Conservation (phyloP, 2,113 vertebrate genomes). For the Colossoma macropomum region DNA sequence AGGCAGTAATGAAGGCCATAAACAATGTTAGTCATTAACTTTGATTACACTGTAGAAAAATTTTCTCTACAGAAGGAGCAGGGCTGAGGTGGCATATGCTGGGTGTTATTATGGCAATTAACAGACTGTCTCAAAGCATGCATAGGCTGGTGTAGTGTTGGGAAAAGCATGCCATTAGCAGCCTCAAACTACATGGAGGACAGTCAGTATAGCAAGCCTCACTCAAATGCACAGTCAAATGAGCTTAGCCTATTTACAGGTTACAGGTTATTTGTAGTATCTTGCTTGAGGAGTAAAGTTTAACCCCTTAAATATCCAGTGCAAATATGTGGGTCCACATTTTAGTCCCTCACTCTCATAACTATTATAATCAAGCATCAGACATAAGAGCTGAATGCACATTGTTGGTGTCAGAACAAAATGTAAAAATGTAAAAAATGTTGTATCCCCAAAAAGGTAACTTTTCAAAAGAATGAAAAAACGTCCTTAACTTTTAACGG, state of each 20-base stretch:
- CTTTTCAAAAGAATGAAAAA: too few relatives aligned
- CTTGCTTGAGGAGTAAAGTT: not conserved
- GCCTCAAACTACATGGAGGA: not conserved
- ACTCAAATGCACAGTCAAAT: not conserved
- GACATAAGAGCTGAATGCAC: too few relatives aligned
- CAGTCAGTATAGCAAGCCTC: not conserved
- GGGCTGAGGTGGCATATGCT: not conserved
- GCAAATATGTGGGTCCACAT: not conserved
- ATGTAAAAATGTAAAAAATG: too few relatives aligned
- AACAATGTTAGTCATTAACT: not conserved
- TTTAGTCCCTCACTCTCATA: too few relatives aligned
- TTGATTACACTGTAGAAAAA: constrained; percentile 1
- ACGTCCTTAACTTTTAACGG: too few relatives aligned
- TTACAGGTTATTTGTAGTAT: not conserved
- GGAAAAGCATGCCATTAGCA: not conserved
- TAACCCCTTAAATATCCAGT: not conserved
- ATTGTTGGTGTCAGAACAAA: too few relatives aligned
- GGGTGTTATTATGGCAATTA: not conserved
- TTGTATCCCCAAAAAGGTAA: too few relatives aligned
- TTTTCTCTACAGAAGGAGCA: not conserved
- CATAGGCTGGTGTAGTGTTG: not conserved
- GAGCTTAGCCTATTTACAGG: not conserved
- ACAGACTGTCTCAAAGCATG: not conserved
- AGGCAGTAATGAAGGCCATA: not conserved
- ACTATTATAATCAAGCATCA: too few relatives aligned